Evolutionary conservation across 92 coral and sea anemone genomes (phyloP), one percentile per base, ranked within the genome.

Genomic region (Zoanthus solanderi): DNA sequence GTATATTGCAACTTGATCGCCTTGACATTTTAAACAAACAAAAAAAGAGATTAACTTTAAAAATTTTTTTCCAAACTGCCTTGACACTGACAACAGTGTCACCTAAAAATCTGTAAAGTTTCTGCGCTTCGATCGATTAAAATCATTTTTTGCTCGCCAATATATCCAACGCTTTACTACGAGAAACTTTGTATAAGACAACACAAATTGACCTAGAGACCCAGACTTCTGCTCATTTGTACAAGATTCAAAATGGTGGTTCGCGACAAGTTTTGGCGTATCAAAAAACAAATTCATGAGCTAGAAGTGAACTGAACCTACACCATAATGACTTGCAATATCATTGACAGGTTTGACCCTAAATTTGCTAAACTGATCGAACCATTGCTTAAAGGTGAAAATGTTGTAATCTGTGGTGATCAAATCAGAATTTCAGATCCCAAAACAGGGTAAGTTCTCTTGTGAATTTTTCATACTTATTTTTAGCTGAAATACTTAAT

Each of bases 371-470:
- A 89, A 77, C 84, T 89, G 58, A 85, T 93, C 2, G 72, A 91
- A 71, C 89, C 94, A 31, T 85, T 95, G 28, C 76, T 89, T 31
- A 78, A 82, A 37, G 78, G 90, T 83, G 96, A 80, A 53, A 91
- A 89, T 4, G 78, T 95, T 73, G 92, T 94, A 18, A 85, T 95
- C 50, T 87, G 91, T 53, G 98, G 96, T 17, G 98, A 95, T 32
- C 58, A 82, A 81, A 85, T 90, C 3, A 88, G 88, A 76, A 88
- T 95, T 23, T 72, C 85, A 45, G 98, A 95, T 37, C 98, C 92
- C 2, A 93, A 89, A 73, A 89, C 98, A 67, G 95, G 98, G 98
- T 95, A 75, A n/a, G 80, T 83, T 31, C 18, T 48, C 37, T 17
- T 14, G 15, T 42, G 29, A 9, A 1, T 63, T 63, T 15, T 54